phyloP scores from a whole-genome alignment of 2,888 invertebrate genomes.

The Rotaria magnacalcarata region DNA sequence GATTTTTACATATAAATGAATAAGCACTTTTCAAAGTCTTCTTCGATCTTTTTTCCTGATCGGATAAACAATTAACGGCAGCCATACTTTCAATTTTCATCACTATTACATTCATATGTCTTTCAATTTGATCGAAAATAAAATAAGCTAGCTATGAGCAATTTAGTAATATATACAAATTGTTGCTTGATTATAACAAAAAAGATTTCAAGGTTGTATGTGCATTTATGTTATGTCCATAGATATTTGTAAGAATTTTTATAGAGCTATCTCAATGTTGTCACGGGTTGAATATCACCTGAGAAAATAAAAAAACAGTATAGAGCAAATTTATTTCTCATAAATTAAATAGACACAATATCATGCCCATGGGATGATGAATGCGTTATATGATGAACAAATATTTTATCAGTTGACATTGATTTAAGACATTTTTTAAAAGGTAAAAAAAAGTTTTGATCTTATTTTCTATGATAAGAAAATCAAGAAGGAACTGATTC shows the following conservation, averaged over 20 bases:
- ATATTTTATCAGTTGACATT: conserved; percentile 10
- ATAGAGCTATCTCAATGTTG: not conserved
- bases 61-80: not conserved
- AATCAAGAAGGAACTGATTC: not conserved
- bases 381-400: not conserved
- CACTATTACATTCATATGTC: not conserved
- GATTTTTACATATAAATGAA: not conserved
- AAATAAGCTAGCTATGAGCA: not conserved
- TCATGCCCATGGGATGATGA: not conserved
- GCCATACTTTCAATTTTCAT: not conserved
- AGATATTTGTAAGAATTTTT: not conserved
- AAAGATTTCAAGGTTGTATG: not conserved
- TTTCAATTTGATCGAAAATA: not conserved
- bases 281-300: not conserved
- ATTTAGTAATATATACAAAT: not conserved
- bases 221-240: not conserved
- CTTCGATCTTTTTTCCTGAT: not conserved
- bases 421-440: not conserved
- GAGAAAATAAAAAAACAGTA: not conserved
- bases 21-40: not conserved
- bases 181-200: not conserved
- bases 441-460: not conserved
- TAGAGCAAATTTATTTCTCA: not conserved
- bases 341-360: not conserved
- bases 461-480: not conserved